Percentiles rank a stretch among this genome's conserved stretches.
These are phyloP conservation scores for Euproctis similis DNA, from an alignment of 2,888 invertebrate species.

Conservation along the genomic window DNA sequence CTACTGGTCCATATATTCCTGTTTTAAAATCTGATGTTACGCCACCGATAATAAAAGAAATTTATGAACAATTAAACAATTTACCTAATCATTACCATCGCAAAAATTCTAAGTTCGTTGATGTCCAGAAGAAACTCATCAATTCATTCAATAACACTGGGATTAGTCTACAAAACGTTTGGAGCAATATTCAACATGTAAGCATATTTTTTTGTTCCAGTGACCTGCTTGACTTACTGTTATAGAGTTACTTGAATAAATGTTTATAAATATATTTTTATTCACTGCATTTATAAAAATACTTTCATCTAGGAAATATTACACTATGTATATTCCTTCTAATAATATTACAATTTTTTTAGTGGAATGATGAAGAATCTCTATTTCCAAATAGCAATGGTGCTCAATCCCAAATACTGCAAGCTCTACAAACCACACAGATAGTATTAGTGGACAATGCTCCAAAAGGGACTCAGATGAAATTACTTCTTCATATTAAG, in stretches of 20 bases:
- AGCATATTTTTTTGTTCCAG: too few relatives aligned
- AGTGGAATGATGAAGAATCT: slow-evolving; percentile 62
- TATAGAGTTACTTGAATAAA: too few relatives aligned
- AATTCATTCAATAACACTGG: slow-evolving; percentile 54
- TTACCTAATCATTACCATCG: slow-evolving; percentile 53
- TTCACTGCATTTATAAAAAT: too few relatives aligned
- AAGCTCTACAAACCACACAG: slow-evolving; percentile 79
- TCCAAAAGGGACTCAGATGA: slow-evolving; percentile 91
- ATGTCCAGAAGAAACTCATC: slow-evolving; percentile 41
- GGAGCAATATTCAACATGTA: slow-evolving; percentile 49
- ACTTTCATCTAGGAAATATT: too few relatives aligned
- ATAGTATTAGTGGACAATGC: slow-evolving; percentile 87
- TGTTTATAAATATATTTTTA: too few relatives aligned
- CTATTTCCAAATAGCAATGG: slow-evolving; percentile 68
- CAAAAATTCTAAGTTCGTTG: slow-evolving; percentile 46
- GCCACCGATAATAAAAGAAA: slow-evolving; percentile 47
- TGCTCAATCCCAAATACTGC: slow-evolving; percentile 77
- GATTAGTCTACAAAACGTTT: slow-evolving; percentile 33
- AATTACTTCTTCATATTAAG: slow-evolving; percentile 85
- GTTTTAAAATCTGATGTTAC: slow-evolving; percentile 40
- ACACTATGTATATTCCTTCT: too few relatives aligned
- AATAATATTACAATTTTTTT: slow-evolving; percentile 18
- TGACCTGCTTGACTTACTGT: too few relatives aligned
- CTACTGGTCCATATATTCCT: slow-evolving; percentile 35
- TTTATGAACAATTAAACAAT: slow-evolving; percentile 54